Percentiles rank a stretch among this genome's conserved stretches.
These are phyloP conservation scores for Octomys mimax DNA, from an alignment of 2,797 vertebrate genomes.

Conservation along the genomic window DNA sequence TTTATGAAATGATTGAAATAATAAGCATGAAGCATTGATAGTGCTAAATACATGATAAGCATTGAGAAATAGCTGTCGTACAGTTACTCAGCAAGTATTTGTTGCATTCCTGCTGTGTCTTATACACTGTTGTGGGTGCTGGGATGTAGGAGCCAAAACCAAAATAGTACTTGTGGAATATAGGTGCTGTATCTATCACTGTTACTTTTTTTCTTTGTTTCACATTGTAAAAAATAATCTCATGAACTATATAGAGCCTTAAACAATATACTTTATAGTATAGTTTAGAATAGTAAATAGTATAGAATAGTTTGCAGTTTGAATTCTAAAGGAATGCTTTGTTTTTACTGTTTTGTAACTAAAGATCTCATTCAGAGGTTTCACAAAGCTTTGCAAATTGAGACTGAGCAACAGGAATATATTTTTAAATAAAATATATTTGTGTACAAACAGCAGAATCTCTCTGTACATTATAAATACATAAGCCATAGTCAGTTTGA, in stretches of 20 bases:
- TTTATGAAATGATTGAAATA: constrained; percentile 45
- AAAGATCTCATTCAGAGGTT: constrained; percentile 22
- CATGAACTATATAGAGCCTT: constrained; percentile 46
- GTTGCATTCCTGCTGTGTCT: not conserved
- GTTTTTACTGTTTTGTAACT: constrained; percentile 26
- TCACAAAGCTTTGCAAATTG: constrained; percentile 34
- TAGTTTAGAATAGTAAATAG: no score
- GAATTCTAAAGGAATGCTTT: constrained; percentile 49
- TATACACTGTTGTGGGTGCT: not conserved
- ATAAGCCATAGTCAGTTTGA: constrained; percentile 32
- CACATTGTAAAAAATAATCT: not conserved
- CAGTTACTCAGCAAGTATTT: constrained; percentile 42
- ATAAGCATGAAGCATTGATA: constrained; percentile 4
- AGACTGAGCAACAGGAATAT: constrained; percentile 27
- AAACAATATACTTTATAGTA: constrained; percentile 67
- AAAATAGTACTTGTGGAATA: not conserved
- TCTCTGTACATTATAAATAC: constrained; percentile 28
- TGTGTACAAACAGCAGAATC: constrained; percentile 3
- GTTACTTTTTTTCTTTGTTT: constrained; percentile 40
- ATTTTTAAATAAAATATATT: constrained; percentile 53
- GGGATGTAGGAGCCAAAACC: not conserved
- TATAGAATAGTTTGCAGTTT: constrained; percentile 54
- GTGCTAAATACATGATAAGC: not conserved
- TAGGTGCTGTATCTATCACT: not conserved
- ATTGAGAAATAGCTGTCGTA: constrained; percentile 50